These are phyloP conservation scores for Dynastes tityus DNA, from an alignment of 2,888 invertebrate species.

Conservation along the genomic window DNA sequence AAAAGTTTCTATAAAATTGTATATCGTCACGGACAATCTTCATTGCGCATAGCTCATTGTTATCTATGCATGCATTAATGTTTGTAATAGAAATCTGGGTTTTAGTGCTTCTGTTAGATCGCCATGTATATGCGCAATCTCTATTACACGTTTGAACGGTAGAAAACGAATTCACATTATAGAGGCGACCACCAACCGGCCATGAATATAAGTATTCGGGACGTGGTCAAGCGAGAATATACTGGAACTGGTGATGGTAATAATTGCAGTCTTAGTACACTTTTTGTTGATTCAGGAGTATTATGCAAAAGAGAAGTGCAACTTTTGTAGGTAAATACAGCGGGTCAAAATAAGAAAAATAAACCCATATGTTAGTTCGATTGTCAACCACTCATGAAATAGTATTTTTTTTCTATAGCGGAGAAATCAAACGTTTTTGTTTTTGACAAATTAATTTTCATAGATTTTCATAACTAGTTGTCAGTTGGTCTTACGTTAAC, in stretches of 20 bases:
- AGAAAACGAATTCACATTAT: background rate
- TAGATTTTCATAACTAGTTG: too few relatives aligned
- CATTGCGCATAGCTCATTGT: background rate
- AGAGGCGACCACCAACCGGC: background rate
- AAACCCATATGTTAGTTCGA: too few relatives aligned
- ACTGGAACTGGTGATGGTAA: conserved; percentile 7
- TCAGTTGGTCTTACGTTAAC: too few relatives aligned
- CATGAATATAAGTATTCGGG: background rate
- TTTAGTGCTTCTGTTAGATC: conserved; percentile 17
- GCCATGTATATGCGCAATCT: conserved; percentile 11
- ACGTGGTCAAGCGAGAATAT: conserved; percentile 1
- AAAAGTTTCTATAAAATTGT: conserved; percentile 1
- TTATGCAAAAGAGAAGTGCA: background rate
- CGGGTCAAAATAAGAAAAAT: too few relatives aligned
- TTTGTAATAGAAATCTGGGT: conserved; percentile 52
- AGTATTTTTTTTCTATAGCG: too few relatives aligned
- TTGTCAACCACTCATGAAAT: too few relatives aligned
- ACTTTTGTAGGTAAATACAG: too few relatives aligned
- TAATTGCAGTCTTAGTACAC: conserved; percentile 4
- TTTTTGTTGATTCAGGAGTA: background rate
- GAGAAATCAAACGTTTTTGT: too few relatives aligned
- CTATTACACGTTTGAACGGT: conserved; percentile 21
- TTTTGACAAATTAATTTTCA: too few relatives aligned
- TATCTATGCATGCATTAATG: conserved; percentile 23
- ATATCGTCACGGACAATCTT: background rate